Percentiles rank a stretch among this genome's conserved stretches.
Evolutionary conservation across 2,888 invertebrate species (phyloP).

Genomic region (Anarsia innoxiella): DNA sequence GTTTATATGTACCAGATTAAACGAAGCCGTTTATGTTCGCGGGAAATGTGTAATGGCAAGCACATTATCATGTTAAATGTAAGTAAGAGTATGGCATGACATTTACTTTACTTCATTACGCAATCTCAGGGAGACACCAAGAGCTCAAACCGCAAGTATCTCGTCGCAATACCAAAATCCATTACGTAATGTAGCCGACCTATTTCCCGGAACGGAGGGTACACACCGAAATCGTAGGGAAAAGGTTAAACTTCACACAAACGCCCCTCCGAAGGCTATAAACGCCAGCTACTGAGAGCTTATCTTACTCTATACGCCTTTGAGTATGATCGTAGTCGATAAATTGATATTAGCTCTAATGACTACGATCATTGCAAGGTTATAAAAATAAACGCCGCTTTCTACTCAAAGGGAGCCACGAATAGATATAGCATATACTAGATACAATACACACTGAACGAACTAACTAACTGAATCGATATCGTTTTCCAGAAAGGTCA

Average conservation of each 20-base stretch:
- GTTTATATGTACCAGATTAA: too few relatives aligned
- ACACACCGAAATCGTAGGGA: conserved; percentile 27
- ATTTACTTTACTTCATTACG: conserved; percentile 8
- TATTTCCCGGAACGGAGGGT: conserved; percentile 31
- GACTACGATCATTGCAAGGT: conserved; percentile 23
- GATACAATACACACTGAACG: too few relatives aligned
- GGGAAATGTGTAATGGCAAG: too few relatives aligned
- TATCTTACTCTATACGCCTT: conserved; percentile 29
- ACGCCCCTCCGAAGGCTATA: conserved; percentile 26
- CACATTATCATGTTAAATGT: conserved; percentile 1
- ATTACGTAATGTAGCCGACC: conserved; percentile 49
- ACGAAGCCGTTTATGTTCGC: too few relatives aligned
- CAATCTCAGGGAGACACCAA: conserved; percentile 15
- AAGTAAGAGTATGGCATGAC: too few relatives aligned
- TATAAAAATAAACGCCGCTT: conserved; percentile 5
- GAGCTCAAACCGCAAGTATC: conserved; percentile 18
- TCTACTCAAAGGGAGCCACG: too few relatives aligned
- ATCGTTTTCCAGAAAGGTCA: conserved; percentile 33
- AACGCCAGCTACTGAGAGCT: conserved; percentile 18
- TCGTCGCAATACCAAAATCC: conserved; percentile 32
- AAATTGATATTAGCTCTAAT: conserved; percentile 29
- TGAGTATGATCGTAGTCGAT: conserved; percentile 22
- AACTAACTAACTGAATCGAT: conserved; percentile 8
- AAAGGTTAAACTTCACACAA: conserved; percentile 49
- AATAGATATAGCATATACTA: too few relatives aligned